Conservation (phyloP, 2,113 vertebrate genomes). For the Puffinus mauretanicus region DNA sequence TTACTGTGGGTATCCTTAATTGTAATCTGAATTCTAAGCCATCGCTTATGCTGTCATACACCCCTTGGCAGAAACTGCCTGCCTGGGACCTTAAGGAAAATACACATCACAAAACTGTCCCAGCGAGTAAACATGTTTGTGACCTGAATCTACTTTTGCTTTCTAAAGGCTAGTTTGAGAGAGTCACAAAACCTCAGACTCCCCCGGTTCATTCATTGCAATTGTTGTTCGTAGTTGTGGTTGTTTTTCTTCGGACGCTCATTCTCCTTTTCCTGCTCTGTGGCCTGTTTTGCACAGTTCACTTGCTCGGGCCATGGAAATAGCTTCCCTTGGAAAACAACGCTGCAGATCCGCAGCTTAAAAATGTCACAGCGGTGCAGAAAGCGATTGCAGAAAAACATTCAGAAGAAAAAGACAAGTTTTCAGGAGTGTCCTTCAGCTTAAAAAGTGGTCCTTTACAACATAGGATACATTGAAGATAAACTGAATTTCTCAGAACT, state of each 20-base stretch:
- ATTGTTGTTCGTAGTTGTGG: conserved; percentile 48
- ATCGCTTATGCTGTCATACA: not conserved
- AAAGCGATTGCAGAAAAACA: not conserved
- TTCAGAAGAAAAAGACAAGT: not conserved
- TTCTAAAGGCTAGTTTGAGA: conserved; percentile 38
- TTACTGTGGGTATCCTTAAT: not conserved
- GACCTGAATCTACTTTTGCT: conserved; percentile 36
- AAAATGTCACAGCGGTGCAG: not conserved
- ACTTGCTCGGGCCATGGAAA: conserved; percentile 16
- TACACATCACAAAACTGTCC: not conserved
- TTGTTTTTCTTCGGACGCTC: conserved; percentile 9
- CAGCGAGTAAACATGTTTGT: conserved; percentile 53
- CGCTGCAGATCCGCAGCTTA: not conserved
- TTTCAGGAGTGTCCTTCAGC: not conserved
- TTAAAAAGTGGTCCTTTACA: not conserved
- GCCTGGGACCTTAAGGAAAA: conserved; percentile 17
- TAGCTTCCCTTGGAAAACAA: conserved; percentile 38
- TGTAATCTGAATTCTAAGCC: not conserved
- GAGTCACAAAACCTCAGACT: conserved; percentile 43
- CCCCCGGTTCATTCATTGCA: not conserved
- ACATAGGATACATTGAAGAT: not conserved
- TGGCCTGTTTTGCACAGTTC: conserved; percentile 26
- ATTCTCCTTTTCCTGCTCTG: conserved; percentile 20
- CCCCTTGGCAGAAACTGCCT: not conserved
- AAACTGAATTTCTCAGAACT: not conserved